Conservation (phyloP, 2,113 vertebrate genomes). For the Sapayoa aenigma region DNA sequence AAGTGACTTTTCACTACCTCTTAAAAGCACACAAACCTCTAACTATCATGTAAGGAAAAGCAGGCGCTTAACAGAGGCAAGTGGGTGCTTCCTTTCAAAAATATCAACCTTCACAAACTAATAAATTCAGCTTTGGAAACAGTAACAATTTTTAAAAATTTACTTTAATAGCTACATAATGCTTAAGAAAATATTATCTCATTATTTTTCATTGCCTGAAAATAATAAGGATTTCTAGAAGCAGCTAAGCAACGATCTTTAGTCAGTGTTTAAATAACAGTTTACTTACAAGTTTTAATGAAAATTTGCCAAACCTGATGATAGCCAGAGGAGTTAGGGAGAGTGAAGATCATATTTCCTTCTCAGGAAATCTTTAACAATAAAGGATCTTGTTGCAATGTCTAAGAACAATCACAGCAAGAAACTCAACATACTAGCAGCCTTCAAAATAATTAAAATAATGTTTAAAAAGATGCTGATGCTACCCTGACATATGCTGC, state of each 20-base stretch:
- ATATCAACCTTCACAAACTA: neutral
- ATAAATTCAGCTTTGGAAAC: neutral
- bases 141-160: neutral
- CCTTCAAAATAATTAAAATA: neutral
- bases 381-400: neutral
- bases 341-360: neutral
- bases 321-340: neutral
- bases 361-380: neutral
- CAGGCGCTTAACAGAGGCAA: neutral
- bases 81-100: neutral
- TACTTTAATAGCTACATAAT: neutral
- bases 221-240: constrained; percentile 19
- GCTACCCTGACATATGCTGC: neutral
- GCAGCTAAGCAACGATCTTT: neutral
- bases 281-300: neutral
- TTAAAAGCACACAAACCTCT: neutral
- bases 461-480: neutral
- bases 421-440: neutral
- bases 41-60: neutral
- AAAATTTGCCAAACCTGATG: constrained; percentile 4
- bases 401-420: neutral
- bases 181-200: neutral
- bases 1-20: neutral
- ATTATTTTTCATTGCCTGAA: constrained; percentile 7
- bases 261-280: neutral